Evolutionary conservation across 2,113 vertebrate species (phyloP).

Genomic region (Dipodomys ordii): DNA sequence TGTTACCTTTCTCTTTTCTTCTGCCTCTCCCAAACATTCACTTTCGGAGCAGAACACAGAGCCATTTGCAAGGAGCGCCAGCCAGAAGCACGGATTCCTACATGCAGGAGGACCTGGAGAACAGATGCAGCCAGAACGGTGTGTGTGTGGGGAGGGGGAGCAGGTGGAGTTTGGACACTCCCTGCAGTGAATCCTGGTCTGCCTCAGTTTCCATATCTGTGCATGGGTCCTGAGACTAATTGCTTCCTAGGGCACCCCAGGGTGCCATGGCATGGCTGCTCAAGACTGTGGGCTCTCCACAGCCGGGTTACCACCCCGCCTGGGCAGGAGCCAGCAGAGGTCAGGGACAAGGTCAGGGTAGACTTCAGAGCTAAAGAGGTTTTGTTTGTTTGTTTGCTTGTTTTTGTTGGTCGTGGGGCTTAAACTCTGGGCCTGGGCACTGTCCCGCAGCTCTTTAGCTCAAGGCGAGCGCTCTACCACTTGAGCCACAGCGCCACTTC

Average conservation of each 20-base stretch:
- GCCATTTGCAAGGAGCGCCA: rapidly evolving
- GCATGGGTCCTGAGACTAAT: neutral
- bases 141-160: neutral
- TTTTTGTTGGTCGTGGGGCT: too few species aligned
- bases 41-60: neutral
- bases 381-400: too few species aligned
- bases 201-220: neutral
- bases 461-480: too few species aligned
- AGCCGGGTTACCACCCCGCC: neutral
- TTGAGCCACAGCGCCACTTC: too few species aligned
- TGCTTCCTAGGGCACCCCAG: neutral
- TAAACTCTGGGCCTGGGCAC: too few species aligned
- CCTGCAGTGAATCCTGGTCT: neutral
- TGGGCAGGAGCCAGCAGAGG: neutral
- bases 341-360: neutral
- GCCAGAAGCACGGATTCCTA: rapidly evolving
- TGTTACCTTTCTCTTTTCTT: neutral
- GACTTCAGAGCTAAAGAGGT: neutral
- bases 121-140: too few species aligned
- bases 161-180: neutral
- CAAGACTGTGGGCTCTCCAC: rapidly evolving
- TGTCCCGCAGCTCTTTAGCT: too few species aligned
- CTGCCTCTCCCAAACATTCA: neutral
- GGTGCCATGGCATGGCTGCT: neutral
- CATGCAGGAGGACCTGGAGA: too few species aligned